Conservation (phyloP, 2,113 vertebrate genomes). For the Equus quagga region DNA sequence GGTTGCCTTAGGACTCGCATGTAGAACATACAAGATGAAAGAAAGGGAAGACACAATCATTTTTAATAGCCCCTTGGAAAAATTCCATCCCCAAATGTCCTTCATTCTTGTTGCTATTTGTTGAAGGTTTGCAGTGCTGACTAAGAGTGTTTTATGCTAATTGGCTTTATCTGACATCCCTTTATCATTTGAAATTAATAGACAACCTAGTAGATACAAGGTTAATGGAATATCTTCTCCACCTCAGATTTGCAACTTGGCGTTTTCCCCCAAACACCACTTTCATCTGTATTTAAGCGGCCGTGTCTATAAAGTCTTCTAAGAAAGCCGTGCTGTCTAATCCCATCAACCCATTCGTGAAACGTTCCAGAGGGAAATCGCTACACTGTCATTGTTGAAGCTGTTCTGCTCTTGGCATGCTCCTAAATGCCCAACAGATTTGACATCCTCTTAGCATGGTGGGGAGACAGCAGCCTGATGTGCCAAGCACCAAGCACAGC, state of each 20-base stretch:
- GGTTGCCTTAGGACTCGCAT: constrained; percentile 50
- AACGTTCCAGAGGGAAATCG: constrained; percentile 27
- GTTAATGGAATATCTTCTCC: constrained; percentile 83
- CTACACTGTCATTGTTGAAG: constrained; percentile 52
- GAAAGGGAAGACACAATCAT: constrained; percentile 71
- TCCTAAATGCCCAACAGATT: not conserved
- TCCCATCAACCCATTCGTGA: constrained; percentile 71
- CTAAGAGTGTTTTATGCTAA: constrained; percentile 84
- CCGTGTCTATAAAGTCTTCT: constrained; percentile 69
- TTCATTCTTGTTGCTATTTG: constrained; percentile 74
- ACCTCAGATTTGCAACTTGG: constrained; percentile 80
- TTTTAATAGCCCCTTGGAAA: constrained; percentile 74
- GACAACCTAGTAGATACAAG: constrained; percentile 77
- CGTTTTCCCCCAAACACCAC: constrained; percentile 75
- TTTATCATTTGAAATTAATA: constrained; percentile 83
- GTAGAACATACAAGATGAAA: constrained; percentile 60
- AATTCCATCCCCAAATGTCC: constrained; percentile 66
- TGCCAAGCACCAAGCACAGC: not conserved
- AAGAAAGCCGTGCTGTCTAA: constrained; percentile 73
- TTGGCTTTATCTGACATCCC: constrained; percentile 77
- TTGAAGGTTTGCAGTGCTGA: constrained; percentile 75
- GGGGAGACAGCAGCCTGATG: not conserved
- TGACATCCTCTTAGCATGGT: constrained; percentile 30
- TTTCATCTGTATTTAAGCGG: constrained; percentile 75
- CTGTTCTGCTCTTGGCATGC: constrained; percentile 52